A percentile compares a stretch with the other conserved stretches of the same genome.
phyloP scores from a whole-genome alignment of 2,113 vertebrate genomes.

The Cyanocitta stelleri region DNA sequence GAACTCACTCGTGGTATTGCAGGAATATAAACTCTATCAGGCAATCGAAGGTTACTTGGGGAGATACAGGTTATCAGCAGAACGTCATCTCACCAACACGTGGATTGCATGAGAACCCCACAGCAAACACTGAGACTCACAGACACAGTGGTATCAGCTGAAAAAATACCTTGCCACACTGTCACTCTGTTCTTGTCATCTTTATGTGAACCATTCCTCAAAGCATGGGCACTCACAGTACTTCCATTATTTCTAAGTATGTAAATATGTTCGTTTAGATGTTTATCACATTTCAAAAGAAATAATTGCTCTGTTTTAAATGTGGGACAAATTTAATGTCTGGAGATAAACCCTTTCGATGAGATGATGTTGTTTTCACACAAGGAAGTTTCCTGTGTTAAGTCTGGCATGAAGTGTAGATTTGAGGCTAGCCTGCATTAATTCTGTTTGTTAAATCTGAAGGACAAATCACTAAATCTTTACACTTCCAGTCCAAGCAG shows the following conservation, averaged over 20 bases:
- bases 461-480: not conserved
- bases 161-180: not conserved
- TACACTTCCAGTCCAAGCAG: not conserved
- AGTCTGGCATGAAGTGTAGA: not conserved
- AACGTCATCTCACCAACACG: rapidly evolving
- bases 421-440: not conserved
- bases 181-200: not conserved
- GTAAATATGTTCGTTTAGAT: not conserved
- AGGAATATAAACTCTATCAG: not conserved
- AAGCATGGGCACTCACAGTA: not conserved
- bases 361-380: not conserved
- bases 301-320: not conserved
- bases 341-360: not conserved
- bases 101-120: not conserved
- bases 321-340: not conserved
- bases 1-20: rapidly evolving
- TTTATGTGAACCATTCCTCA: not conserved
- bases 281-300: not conserved
- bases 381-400: not conserved
- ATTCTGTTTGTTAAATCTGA: not conserved
- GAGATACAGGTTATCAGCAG: not conserved
- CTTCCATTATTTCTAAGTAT: not conserved
- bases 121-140: not conserved
- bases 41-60: not conserved
- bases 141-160: not conserved